phyloP scores from a whole-genome alignment of 2,888 invertebrate species.

The Limenitis camilla region DNA sequence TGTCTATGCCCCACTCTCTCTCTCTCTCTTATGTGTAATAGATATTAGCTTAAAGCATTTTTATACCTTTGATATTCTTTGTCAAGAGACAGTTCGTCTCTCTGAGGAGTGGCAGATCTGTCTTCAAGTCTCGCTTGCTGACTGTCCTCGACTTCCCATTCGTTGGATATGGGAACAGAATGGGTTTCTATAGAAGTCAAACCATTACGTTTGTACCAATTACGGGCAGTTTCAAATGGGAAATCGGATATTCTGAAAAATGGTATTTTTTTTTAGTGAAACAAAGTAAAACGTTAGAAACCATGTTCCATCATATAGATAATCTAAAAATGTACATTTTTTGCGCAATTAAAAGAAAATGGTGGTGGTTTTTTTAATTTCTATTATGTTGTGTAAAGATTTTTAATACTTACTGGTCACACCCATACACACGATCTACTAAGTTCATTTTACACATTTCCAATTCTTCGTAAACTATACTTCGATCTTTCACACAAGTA shows the following conservation, averaged over 20 bases:
- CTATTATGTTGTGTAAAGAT: too few species aligned
- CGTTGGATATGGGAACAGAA: slow-evolving; percentile 35
- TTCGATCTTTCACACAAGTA: slow-evolving; percentile 57
- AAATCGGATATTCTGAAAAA: slow-evolving; percentile 41
- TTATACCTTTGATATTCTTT: slow-evolving; percentile 56
- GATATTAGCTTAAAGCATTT: not conserved
- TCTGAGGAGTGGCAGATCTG: slow-evolving; percentile 32
- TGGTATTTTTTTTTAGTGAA: too few species aligned
- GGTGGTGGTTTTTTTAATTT: too few species aligned
- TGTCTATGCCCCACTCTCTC: too few species aligned
- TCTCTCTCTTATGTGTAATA: too few species aligned
- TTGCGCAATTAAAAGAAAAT: too few species aligned
- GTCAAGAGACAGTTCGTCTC: slow-evolving; percentile 46
- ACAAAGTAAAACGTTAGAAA: too few species aligned
- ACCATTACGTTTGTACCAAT: slow-evolving; percentile 50
- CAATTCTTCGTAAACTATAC: slow-evolving; percentile 55
- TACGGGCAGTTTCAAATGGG: slow-evolving; percentile 33
- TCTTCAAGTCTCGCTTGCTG: slow-evolving; percentile 23
- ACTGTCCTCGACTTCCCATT: slow-evolving; percentile 58
- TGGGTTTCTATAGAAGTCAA: slow-evolving; percentile 33
- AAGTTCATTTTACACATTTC: slow-evolving; percentile 57
- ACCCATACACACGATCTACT: slow-evolving; percentile 55
- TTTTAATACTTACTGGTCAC: slow-evolving; percentile 55
- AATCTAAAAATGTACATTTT: too few species aligned
- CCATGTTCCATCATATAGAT: too few species aligned